phyloP scores from a whole-genome alignment of 2,888 invertebrate species.

The Didymodactylos carnosus region DNA sequence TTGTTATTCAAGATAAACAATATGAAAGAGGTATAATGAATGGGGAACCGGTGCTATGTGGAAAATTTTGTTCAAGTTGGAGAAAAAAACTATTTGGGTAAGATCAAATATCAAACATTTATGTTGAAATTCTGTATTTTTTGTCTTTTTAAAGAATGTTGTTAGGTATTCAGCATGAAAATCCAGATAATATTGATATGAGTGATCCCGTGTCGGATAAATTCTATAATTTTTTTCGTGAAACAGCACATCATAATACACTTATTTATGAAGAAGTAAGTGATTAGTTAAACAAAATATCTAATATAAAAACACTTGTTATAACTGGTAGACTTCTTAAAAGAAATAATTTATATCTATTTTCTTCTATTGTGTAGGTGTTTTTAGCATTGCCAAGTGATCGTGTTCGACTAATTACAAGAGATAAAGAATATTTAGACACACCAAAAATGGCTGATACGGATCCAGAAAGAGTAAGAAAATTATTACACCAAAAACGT shows the following conservation, averaged over 20 bases:
- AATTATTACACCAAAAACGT: no score
- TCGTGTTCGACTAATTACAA: neutral
- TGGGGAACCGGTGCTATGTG: slow-evolving; percentile 56
- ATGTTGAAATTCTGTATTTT: neutral
- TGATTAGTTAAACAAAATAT: neutral
- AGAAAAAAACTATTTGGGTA: slow-evolving; percentile 31
- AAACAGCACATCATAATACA: slow-evolving; percentile 59
- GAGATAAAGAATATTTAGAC: no score
- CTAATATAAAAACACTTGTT: no score
- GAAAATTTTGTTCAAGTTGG: slow-evolving; percentile 63
- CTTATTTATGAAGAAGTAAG: slow-evolving; percentile 60
- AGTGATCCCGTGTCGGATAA: slow-evolving; percentile 57
- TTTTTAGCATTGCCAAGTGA: neutral
- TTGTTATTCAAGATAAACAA: slow-evolving; percentile 54
- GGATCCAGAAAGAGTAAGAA: no score
- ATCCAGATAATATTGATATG: slow-evolving; percentile 38
- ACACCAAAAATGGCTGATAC: neutral
- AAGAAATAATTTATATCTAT: no score
- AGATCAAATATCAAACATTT: slow-evolving; percentile 28
- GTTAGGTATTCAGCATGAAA: neutral
- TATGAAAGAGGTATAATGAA: slow-evolving; percentile 53
- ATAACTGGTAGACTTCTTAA: no score
- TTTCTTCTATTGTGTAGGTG: no score
- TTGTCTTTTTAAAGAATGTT: neutral
- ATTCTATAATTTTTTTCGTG: slow-evolving; percentile 74